phyloP scores from a whole-genome alignment of 2,888 invertebrate genomes.

The Cryptocephalus moraei region DNA sequence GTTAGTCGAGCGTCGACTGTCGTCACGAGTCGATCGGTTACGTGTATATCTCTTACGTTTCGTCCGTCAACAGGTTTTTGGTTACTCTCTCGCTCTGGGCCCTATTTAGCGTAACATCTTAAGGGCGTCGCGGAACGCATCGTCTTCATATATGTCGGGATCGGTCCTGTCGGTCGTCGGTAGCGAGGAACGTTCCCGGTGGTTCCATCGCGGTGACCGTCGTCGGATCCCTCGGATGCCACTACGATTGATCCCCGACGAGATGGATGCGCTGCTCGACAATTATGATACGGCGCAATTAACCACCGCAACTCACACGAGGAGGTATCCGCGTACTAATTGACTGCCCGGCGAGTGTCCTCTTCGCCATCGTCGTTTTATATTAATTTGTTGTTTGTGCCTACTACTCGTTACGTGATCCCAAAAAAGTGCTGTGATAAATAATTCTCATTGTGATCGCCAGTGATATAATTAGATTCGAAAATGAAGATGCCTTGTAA shows the following conservation, averaged over 20 bases:
- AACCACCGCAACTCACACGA: constrained; percentile 12
- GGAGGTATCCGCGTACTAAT: constrained; percentile 3
- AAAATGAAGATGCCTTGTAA: constrained; percentile 36
- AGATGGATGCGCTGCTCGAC: constrained; percentile 7
- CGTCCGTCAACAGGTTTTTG: too few relatives aligned
- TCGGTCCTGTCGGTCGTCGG: too few relatives aligned
- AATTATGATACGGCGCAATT: constrained; percentile 13
- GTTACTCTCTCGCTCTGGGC: too few relatives aligned
- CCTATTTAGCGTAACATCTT: too few relatives aligned
- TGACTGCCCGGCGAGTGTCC: constrained; percentile 11
- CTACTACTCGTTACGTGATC: constrained; percentile 13
- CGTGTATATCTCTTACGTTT: too few relatives aligned
- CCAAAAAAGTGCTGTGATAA: constrained; percentile 23
- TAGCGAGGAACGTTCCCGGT: constrained; percentile 2
- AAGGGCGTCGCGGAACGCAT: too few relatives aligned
- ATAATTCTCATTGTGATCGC: constrained; percentile 21
- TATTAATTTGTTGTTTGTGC: constrained; percentile 9
- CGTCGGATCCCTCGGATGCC: constrained; percentile 5
- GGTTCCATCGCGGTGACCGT: constrained; percentile 3
- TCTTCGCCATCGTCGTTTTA: neutral
- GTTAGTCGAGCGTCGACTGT: constrained; percentile 28
- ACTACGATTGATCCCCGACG: constrained; percentile 4
- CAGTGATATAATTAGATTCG: constrained; percentile 21
- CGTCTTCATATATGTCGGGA: too few relatives aligned
- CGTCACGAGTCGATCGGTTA: constrained; percentile 1